Percentiles rank a stretch among this genome's conserved stretches.
phyloP scores from a whole-genome alignment of 2,113 vertebrate species.

The Ctenodactylus gundi region DNA sequence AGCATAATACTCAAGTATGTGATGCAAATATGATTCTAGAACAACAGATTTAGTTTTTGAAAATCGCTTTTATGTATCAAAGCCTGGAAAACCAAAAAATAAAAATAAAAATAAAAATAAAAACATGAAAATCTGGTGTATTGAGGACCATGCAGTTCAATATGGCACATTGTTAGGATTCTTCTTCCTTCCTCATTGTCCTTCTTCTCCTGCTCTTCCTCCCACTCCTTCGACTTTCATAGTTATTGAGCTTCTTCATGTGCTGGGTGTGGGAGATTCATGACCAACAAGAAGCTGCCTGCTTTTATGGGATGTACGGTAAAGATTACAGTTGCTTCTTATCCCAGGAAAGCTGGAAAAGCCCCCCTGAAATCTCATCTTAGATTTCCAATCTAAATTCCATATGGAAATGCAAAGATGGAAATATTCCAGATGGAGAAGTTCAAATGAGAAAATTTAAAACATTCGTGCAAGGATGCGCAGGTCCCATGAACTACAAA shows the following conservation, averaged over 20 bases:
- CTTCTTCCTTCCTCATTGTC: too few relatives aligned
- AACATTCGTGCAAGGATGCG: not conserved
- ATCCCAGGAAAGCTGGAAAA: not conserved
- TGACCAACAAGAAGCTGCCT: not conserved
- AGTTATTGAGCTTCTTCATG: not conserved
- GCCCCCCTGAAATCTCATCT: not conserved
- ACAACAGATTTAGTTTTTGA: not conserved
- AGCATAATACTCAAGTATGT: not conserved
- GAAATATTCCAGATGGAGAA: not conserved
- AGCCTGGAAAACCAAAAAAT: not conserved
- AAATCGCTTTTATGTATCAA: not conserved
- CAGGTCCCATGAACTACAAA: not conserved
- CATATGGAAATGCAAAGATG: too few relatives aligned
- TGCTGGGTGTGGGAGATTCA: not conserved
- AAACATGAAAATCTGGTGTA: not conserved
- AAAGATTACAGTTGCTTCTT: not conserved
- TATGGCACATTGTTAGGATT: not conserved
- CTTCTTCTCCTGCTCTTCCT: too few relatives aligned
- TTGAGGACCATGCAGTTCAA: not conserved
- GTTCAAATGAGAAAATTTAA: not conserved
- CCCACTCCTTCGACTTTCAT: too few relatives aligned
- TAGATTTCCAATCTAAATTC: too few relatives aligned
- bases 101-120: too few relatives aligned
- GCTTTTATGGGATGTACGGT: not conserved
- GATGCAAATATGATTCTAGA: not conserved